Base-by-base conservation (phyloP, 2,888 invertebrate genomes). In the Tetragonula carbonaria region DNA sequence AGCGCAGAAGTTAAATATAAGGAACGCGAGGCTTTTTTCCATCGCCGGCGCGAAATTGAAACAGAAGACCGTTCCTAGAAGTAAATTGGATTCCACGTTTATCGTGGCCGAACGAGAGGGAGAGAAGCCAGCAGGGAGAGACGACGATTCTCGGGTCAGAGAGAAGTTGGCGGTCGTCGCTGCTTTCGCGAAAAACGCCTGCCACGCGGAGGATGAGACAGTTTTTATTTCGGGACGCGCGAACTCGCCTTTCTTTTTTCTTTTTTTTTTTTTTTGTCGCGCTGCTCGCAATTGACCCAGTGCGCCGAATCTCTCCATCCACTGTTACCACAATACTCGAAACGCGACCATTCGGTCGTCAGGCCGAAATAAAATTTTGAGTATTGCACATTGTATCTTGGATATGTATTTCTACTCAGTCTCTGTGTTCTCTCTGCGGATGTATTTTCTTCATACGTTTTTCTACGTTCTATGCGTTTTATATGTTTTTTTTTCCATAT, bases 11-110 rank as follows among this genome's bases (percentile, higher is more conserved):
- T 45, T 2, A 62, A 45, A 66, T 57, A 65, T 55, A n/a, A 38
- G 59, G 50, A 65, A 33, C 76, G 2, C n/a, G 45, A 45, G 38
- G 53, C 53, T 59, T 33, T 33, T 23, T 51, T 62, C 38, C 62
- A 53, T 8, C 50, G 55, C 33, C 57, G 74, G n/a, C 50, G 62
- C 53, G 75, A 80, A 78, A 82, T 78, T 68, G 73, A 73, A 70
- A 74, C 67, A n/a, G 6, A 50, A 53, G 55, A 72, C 50, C 28
- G 33, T 76, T 75, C 80, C 57, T 45, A 53, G 76, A 76, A 76
- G 23, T 18, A 28, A 57, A 66, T 18, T 45, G 57, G 45, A 55
- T 33, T 38, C 51, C 28, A 50, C 14, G 38, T 33, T 55, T 38
- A 63, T 63, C 73, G n/a, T 6, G n/a, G 38, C 4, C 33, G 14